Evolutionary conservation across 1,140 invertebrate species (phyloP).

Genomic region (Aphelinus atriplicis): DNA sequence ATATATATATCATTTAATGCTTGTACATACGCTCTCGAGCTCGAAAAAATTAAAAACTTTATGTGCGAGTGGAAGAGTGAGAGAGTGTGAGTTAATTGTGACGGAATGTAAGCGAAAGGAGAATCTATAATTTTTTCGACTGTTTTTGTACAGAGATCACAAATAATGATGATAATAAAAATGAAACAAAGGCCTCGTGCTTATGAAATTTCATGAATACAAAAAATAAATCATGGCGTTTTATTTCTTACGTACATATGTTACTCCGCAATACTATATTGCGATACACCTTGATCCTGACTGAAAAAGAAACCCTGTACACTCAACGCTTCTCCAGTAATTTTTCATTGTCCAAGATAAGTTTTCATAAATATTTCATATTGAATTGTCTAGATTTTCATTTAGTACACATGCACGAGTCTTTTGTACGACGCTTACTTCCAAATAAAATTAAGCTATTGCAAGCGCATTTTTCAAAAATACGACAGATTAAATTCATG

Average conservation of each 20-base stretch:
- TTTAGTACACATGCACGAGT: too few species aligned
- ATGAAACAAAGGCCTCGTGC: slow-evolving; percentile 67
- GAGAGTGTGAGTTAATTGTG: slow-evolving; percentile 23
- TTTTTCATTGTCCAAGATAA: too few species aligned
- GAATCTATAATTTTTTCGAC: slow-evolving; percentile 66
- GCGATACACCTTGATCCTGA: not conserved
- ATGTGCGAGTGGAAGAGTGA: slow-evolving; percentile 40
- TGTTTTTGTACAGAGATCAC: slow-evolving; percentile 67
- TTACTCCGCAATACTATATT: not conserved
- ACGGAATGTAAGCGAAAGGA: slow-evolving; percentile 51
- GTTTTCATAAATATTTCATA: too few species aligned
- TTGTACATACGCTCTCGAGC: slow-evolving; percentile 66
- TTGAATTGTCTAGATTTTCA: too few species aligned
- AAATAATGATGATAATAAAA: slow-evolving; percentile 44
- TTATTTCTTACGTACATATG: slow-evolving; percentile 31
- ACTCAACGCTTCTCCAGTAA: too few species aligned
- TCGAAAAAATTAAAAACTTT: slow-evolving; percentile 64
- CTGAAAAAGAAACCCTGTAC: not conserved
- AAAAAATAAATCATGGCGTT: slow-evolving; percentile 43
- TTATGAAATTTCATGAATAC: slow-evolving; percentile 67
- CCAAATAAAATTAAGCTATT: too few species aligned
- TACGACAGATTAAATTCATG: too few species aligned
- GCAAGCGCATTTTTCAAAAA: too few species aligned
- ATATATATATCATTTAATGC: slow-evolving; percentile 60
- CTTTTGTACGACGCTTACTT: too few species aligned